Evolutionary conservation across 2,797 vertebrate species (phyloP).

Genomic region (Pseudochaenichthys georgianus): DNA sequence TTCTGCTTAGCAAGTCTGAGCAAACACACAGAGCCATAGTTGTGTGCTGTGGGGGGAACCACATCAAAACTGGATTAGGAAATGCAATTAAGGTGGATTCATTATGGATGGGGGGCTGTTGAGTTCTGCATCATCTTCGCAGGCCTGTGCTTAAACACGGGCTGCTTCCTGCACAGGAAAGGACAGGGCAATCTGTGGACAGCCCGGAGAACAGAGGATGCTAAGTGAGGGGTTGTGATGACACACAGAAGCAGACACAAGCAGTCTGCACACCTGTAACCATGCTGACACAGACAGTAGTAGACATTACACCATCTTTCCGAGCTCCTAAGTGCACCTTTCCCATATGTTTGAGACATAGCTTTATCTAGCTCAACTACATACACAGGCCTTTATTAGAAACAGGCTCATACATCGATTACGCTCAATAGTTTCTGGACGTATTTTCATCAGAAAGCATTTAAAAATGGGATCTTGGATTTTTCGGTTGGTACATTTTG

Average conservation of each 20-base stretch:
- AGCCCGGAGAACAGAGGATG: slow-evolving; percentile 35
- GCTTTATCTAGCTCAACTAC: background rate
- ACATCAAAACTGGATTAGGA: slow-evolving; percentile 79
- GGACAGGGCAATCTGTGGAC: slow-evolving; percentile 43
- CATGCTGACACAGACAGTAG: background rate
- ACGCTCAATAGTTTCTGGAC: background rate
- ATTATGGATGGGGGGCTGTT: slow-evolving; percentile 78
- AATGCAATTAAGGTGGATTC: slow-evolving; percentile 83
- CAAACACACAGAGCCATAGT: slow-evolving; percentile 45
- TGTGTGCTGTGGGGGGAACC: slow-evolving; percentile 47
- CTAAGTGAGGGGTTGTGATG: background rate
- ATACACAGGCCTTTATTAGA: background rate
- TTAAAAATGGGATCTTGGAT: background rate
- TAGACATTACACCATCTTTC: background rate
- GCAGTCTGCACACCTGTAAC: slow-evolving; percentile 8
- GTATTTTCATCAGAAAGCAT: background rate
- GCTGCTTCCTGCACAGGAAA: slow-evolving; percentile 43
- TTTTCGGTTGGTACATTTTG: too few species aligned
- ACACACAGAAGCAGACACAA: slow-evolving; percentile 5
- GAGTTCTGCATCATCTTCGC: slow-evolving; percentile 55
- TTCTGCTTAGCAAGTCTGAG: slow-evolving; percentile 57
- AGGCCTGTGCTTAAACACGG: slow-evolving; percentile 32
- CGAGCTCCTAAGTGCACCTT: background rate
- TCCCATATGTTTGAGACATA: background rate
- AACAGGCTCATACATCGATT: background rate